A percentile compares a stretch with the other conserved stretches of the same genome.
Conservation (phyloP, 1,140 invertebrate genomes). For the Ditylenchus dipsaci region DNA sequence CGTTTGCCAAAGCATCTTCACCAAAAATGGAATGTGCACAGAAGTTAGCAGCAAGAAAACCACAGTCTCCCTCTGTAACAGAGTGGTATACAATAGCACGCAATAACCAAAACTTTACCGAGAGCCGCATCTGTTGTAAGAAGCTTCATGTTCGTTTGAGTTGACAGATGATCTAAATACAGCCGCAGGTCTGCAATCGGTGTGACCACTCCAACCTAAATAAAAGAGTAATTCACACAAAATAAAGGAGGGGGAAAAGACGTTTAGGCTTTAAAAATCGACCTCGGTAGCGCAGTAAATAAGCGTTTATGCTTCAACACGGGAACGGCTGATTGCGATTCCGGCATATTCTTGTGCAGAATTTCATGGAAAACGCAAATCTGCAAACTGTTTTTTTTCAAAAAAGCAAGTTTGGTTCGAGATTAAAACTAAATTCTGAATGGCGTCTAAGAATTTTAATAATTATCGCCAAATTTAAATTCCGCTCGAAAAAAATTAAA, state of each 20-base stretch:
- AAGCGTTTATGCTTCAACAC: neutral
- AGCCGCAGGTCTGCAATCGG: constrained; percentile 84
- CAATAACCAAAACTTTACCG: constrained; percentile 28
- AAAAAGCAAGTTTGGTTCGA: no score
- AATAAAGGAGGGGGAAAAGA: no score
- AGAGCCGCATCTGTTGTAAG: constrained; percentile 73
- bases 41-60: constrained; percentile 98
- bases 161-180: constrained; percentile 84
- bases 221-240: constrained; percentile 26
- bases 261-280: no score
- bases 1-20: constrained; percentile 94
- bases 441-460: no score
- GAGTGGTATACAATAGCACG: neutral
- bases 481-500: no score
- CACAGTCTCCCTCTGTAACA: constrained; percentile 74
- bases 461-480: no score
- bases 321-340: no score
- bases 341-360: no score
- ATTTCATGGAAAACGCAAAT: no score
- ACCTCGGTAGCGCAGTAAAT: no score
- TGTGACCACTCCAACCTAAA: constrained; percentile 84
- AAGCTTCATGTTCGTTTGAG: constrained; percentile 97
- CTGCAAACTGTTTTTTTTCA: no score
- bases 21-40: constrained; percentile 98
- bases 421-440: no score